phyloP scores from a whole-genome alignment of 1,140 invertebrate genomes.

The Oreohelix idahoensis region DNA sequence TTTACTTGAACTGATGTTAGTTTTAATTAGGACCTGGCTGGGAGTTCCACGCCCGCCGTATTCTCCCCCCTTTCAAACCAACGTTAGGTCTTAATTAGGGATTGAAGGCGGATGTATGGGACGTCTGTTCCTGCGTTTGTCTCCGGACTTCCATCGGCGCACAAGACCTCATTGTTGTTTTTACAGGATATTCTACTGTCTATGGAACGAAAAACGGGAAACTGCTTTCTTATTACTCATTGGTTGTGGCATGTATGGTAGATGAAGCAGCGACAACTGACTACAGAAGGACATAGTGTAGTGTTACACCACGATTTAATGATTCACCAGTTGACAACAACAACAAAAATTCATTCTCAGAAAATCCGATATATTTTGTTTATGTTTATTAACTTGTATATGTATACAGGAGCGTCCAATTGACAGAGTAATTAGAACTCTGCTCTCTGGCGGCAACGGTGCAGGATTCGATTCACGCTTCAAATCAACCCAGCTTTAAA shows the following conservation, averaged over 20 bases:
- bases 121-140: background rate
- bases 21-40: constrained; percentile 3
- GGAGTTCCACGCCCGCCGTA: background rate
- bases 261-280: background rate
- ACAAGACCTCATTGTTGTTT: background rate
- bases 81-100: constrained; percentile 9
- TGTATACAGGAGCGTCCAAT: too few species aligned
- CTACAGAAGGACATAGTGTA: too few species aligned
- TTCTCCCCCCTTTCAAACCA: background rate
- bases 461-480: too few species aligned
- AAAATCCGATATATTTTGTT: too few species aligned
- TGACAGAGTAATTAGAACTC: too few species aligned
- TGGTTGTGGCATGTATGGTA: background rate
- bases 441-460: too few species aligned
- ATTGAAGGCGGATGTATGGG: background rate
- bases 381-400: too few species aligned
- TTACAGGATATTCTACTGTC: background rate
- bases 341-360: too few species aligned
- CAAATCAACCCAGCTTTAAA: too few species aligned
- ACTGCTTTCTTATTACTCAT: background rate
- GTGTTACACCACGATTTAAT: too few species aligned
- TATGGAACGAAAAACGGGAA: background rate
- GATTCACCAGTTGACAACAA: too few species aligned
- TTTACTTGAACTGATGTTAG: constrained; percentile 12
- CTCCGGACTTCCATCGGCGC: constrained; percentile 7